Evolutionary conservation across 2,888 invertebrate genomes (phyloP), one percentile per base, ranked within the genome.

Genomic region (Eupithecia centaureata): DNA sequence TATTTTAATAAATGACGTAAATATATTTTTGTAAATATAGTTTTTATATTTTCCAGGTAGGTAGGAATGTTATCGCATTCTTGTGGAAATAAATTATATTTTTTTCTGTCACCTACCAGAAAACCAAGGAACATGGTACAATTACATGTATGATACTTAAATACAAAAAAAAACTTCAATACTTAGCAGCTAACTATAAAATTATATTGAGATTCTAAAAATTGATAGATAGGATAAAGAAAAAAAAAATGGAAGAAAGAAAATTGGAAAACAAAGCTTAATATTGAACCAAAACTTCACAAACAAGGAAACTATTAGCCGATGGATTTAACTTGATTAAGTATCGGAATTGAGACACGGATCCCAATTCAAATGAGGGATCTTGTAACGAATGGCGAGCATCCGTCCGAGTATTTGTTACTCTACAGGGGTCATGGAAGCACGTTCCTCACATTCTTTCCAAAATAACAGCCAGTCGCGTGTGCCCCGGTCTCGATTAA

Each of bases 361-460:
- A 83, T 85, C 86, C 80, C 84, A 84, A 88, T 90, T 90, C 86
- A 90, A 91, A 91, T 88, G 84, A 87, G 83, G 82, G 84, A 84
- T 85, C 84, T 83, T 78, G 82, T 87, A 89, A 91, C 87, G 85
- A 87, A 91, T 89, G 86, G 86, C 80, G 78, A 83, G 84, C 85
- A 87, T 89, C 86, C 84, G 85, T 85, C 81, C 79, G 77, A 80
- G 83, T 84, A 88, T 90, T 89, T 88, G 89, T 89, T 84, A 87
- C 86, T 81, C 85, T 79, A 81, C 82, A 87, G 90, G 90, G 90
- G 89, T 89, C 91, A 88, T 85, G 84, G 89, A 87, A 89, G 90
- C 91, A 91, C 91, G 91, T 90, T 90, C 90, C 81, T 76, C 75
- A 82, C 91, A 91, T 91, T 91, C 90, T 88, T 91, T 89, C 86